Evolutionary conservation across 2,113 vertebrate genomes (phyloP).

Genomic region (Microtus montanus): DNA sequence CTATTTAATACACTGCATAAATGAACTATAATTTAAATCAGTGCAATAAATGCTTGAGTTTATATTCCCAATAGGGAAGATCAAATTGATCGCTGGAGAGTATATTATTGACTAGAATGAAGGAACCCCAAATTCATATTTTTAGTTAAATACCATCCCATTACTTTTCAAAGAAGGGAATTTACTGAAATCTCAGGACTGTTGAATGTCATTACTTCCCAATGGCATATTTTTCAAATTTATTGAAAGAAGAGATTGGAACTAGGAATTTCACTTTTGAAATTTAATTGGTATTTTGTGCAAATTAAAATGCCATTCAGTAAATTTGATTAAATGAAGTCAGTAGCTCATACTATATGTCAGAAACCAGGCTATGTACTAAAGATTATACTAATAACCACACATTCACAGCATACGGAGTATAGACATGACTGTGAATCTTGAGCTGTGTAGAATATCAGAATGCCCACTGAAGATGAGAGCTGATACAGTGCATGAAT

Average conservation of each 20-base stretch:
- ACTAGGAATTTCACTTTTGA: not conserved
- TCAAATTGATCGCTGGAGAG: slow-evolving; percentile 49
- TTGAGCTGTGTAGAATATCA: not conserved
- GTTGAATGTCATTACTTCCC: slow-evolving; percentile 7
- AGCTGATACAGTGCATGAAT: not conserved
- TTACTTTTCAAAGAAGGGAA: slow-evolving; percentile 38
- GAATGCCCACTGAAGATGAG: not conserved
- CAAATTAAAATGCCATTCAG: slow-evolving; percentile 21
- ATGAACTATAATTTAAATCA: slow-evolving; percentile 63
- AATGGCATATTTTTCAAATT: slow-evolving; percentile 13
- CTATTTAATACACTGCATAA: slow-evolving; percentile 61
- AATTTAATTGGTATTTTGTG: not conserved
- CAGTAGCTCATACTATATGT: not conserved
- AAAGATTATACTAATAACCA: not conserved
- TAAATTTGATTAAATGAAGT: slow-evolving; percentile 49
- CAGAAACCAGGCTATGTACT: not conserved
- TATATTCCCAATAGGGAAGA: slow-evolving; percentile 33
- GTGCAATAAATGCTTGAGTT: slow-evolving; percentile 46
- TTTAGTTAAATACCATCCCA: slow-evolving; percentile 28
- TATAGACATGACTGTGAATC: not conserved
- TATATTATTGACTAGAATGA: slow-evolving; percentile 19
- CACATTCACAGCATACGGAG: not conserved
- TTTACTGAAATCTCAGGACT: slow-evolving; percentile 40
- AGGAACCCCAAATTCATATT: slow-evolving; percentile 2
- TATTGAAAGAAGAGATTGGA: slow-evolving; percentile 47